A percentile compares a stretch with the other conserved stretches of the same genome.
Conservation (phyloP, 2,113 vertebrate genomes). For the Athene noctua region DNA sequence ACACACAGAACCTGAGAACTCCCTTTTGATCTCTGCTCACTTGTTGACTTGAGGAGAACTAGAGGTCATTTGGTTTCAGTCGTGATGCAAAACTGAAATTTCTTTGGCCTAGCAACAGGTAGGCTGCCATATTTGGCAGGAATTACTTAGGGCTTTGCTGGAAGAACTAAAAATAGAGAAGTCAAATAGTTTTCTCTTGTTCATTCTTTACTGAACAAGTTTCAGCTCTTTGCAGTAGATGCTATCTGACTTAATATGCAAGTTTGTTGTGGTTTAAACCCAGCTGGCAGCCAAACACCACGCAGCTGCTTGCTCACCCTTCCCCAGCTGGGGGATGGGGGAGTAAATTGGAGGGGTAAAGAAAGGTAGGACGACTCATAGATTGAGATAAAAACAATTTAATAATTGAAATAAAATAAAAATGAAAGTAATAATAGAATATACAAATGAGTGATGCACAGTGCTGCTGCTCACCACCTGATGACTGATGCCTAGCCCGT, state of each 20-base stretch:
- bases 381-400: no score
- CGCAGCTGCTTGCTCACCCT: no score
- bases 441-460: no score
- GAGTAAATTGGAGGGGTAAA: no score
- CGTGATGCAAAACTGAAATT: background rate
- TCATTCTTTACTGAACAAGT: background rate
- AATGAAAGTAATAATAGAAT: no score
- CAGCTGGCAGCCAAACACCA: no score
- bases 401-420: no score
- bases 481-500: no score
- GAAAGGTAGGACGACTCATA: no score
- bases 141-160: background rate
- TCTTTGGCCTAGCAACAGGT: background rate
- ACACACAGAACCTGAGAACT: background rate
- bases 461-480: no score
- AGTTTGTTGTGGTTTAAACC: background rate
- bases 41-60: background rate
- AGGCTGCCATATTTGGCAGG: background rate
- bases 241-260: background rate
- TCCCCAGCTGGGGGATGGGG: no score
- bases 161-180: background rate
- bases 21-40: background rate
- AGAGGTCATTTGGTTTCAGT: background rate
- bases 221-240: background rate
- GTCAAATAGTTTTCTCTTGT: background rate